These are phyloP conservation scores for Papilio gigon DNA, from an alignment of 2,888 invertebrate genomes.

Conservation along the genomic window DNA sequence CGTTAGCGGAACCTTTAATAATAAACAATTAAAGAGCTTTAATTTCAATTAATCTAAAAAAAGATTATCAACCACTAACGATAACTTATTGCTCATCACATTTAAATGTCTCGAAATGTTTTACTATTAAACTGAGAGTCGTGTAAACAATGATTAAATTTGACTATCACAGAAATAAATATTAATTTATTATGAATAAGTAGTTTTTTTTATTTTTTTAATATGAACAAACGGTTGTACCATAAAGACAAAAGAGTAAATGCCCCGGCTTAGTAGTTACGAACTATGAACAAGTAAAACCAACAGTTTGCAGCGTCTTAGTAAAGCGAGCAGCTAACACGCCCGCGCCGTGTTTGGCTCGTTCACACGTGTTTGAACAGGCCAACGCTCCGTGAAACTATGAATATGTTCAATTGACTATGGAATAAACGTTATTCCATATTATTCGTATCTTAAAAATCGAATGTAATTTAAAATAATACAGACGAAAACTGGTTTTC, in stretches of 20 bases:
- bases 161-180: too few species aligned
- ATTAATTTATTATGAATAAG: too few species aligned
- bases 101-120: too few species aligned
- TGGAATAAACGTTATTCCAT: background rate
- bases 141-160: too few species aligned
- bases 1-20: slow-evolving; percentile 54
- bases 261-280: slow-evolving; percentile 24
- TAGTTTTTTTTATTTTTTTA: too few species aligned
- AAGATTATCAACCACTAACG: too few species aligned
- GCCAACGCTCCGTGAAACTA: slow-evolving; percentile 44
- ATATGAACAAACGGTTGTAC: too few species aligned
- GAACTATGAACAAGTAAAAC: slow-evolving; percentile 39
- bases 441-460: background rate
- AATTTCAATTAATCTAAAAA: background rate
- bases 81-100: too few species aligned
- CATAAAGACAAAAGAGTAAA: slow-evolving; percentile 19
- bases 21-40: slow-evolving; percentile 31
- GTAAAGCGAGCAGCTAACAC: slow-evolving; percentile 53
- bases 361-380: slow-evolving; percentile 61
- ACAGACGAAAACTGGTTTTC: too few species aligned
- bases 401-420: slow-evolving; percentile 18
- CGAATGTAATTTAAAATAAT: too few species aligned
- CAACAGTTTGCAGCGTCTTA: slow-evolving; percentile 31
- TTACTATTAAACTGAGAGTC: too few species aligned
- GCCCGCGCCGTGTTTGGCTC: slow-evolving; percentile 60